A percentile compares a stretch with the other conserved stretches of the same genome.
Conservation (phyloP, 2,888 invertebrate genomes). For the Catocala fraxini region DNA sequence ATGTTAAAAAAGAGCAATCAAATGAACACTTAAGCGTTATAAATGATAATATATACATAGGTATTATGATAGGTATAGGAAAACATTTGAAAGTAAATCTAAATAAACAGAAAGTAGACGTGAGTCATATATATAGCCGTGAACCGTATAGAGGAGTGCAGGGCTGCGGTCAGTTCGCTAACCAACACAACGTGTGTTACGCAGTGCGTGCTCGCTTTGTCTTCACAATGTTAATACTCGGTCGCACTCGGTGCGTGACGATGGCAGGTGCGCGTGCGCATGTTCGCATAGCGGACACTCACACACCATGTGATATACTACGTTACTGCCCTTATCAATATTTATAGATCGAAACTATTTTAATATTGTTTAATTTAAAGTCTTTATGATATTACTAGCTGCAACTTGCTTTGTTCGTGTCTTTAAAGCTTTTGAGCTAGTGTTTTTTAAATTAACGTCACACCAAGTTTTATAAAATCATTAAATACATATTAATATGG, state of each 20-base stretch:
- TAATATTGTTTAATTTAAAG: no score
- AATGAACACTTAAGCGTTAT: no score
- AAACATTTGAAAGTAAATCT: slow-evolving; percentile 1
- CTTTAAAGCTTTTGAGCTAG: no score
- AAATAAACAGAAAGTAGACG: slow-evolving; percentile 3
- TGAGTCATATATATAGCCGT: not conserved
- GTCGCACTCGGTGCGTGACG: slow-evolving; percentile 44
- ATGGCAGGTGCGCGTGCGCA: slow-evolving; percentile 47
- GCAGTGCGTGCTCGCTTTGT: slow-evolving; percentile 30
- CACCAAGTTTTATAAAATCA: no score
- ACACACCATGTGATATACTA: slow-evolving; percentile 23
- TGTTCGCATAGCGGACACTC: slow-evolving; percentile 13
- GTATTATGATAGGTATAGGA: no score
- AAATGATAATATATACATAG: no score
- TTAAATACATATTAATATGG: no score
- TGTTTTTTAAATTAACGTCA: no score
- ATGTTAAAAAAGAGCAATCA: no score
- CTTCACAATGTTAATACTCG: slow-evolving; percentile 29
- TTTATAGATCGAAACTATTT: no score
- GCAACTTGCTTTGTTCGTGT: no score
- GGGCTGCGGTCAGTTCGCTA: slow-evolving; percentile 12
- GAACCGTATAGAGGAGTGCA: slow-evolving; percentile 7
- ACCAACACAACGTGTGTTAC: slow-evolving; percentile 17
- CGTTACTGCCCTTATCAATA: slow-evolving; percentile 25
- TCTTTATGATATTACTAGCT: not conserved